These are phyloP conservation scores for Melanotaenia nigrans DNA, from an alignment of 2,797 vertebrate genomes.

Conservation along the genomic window DNA sequence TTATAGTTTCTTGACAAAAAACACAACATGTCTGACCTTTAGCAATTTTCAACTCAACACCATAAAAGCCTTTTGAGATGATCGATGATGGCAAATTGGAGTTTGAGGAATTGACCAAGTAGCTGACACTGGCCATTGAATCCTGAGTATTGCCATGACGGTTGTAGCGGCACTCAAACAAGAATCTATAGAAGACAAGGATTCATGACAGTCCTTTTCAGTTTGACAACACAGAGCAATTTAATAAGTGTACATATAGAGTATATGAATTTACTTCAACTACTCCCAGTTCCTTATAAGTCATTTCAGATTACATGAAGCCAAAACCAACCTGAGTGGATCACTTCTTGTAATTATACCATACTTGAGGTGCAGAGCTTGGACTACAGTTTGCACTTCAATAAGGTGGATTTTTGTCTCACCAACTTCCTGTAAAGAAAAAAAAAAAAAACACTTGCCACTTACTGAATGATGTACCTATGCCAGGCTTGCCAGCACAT, in stretches of 20 bases:
- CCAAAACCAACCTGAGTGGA: slow-evolving; percentile 64
- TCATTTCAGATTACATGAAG: not conserved
- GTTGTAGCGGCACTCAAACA: slow-evolving; percentile 81
- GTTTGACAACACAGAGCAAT: not conserved
- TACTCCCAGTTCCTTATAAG: not conserved
- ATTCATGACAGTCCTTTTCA: not conserved
- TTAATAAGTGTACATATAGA: not conserved
- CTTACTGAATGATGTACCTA: not conserved
- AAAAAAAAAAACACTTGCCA: not conserved
- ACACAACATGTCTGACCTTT: slow-evolving; percentile 49
- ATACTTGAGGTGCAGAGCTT: slow-evolving; percentile 71
- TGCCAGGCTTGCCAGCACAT: no score
- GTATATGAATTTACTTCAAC: no score
- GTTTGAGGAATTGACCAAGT: slow-evolving; percentile 71
- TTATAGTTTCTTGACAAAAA: not conserved
- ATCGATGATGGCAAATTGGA: slow-evolving; percentile 41
- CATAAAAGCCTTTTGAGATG: slow-evolving; percentile 52
- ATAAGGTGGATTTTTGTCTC: slow-evolving; percentile 67
- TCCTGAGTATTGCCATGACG: not conserved
- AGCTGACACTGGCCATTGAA: slow-evolving; percentile 61
- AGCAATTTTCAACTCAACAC: slow-evolving; percentile 74
- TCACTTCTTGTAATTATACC: slow-evolving; percentile 74
- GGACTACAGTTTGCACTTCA: slow-evolving; percentile 67
- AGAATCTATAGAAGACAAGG: slow-evolving; percentile 57
- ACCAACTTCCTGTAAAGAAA: slow-evolving; percentile 62